Evolutionary conservation across 2,888 invertebrate genomes (phyloP).

Genomic region (Monopis laevigella): DNA sequence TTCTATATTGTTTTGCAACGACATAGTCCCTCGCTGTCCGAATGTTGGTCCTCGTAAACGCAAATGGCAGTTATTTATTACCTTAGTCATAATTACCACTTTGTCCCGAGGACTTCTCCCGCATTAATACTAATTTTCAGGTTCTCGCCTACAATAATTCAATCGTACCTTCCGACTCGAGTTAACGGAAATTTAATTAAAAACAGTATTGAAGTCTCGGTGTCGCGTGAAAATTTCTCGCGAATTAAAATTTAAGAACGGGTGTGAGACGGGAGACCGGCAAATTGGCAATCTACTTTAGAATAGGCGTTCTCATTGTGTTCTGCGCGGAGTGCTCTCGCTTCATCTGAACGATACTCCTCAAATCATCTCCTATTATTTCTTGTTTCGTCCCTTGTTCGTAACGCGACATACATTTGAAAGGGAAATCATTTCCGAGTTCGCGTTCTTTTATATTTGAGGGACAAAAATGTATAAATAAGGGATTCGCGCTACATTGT

Average conservation of each 20-base stretch:
- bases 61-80: conserved; percentile 20
- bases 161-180: conserved; percentile 32
- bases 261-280: conserved; percentile 8
- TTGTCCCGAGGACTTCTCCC: conserved; percentile 16
- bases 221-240: conserved; percentile 13
- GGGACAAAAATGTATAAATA: conserved; percentile 9
- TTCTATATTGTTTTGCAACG: too few species aligned
- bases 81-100: conserved; percentile 20
- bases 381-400: conserved; percentile 9
- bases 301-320: conserved; percentile 6
- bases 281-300: conserved; percentile 11
- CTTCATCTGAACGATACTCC: conserved; percentile 10
- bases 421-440: conserved; percentile 5
- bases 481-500: conserved; percentile 19
- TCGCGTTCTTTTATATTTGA: conserved; percentile 4
- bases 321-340: conserved; percentile 5
- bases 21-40: too few species aligned
- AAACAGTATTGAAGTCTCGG: conserved; percentile 17
- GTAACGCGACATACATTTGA: conserved; percentile 5
- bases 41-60: too few species aligned
- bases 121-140: conserved; percentile 31
- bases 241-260: conserved; percentile 13
- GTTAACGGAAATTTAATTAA: conserved; percentile 28
- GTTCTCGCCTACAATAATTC: conserved; percentile 38
- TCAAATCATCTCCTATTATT: conserved; percentile 10